These are phyloP conservation scores for Stratiomys singularior DNA, from an alignment of 2,888 invertebrate genomes.

Conservation along the genomic window DNA sequence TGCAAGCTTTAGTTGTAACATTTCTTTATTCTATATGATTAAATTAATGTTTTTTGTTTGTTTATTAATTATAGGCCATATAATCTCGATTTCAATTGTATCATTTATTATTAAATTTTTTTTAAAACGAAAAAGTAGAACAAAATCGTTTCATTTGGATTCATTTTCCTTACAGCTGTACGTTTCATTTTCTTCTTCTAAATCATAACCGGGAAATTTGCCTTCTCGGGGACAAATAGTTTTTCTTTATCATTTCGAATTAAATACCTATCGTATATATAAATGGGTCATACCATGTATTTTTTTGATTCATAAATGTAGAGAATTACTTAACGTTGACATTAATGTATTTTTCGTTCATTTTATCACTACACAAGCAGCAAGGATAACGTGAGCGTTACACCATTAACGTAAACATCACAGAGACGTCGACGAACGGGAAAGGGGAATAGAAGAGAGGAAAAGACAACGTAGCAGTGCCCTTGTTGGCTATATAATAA, in stretches of 20 bases:
- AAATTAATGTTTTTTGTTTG: slow-evolving; percentile 24
- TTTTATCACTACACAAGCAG: slow-evolving; percentile 28
- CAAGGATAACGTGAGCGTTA: background rate
- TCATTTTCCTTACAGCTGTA: slow-evolving; percentile 23
- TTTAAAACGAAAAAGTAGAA: slow-evolving; percentile 28
- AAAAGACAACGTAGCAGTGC: slow-evolving; percentile 10
- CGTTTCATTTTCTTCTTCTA: slow-evolving; percentile 24
- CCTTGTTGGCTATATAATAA: background rate
- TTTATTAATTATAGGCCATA: slow-evolving; percentile 41
- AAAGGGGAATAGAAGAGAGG: background rate
- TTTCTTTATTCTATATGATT: slow-evolving; percentile 39
- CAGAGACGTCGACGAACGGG: background rate
- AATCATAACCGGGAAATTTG: background rate
- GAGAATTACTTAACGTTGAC: slow-evolving; percentile 36
- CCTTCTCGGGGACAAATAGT: background rate
- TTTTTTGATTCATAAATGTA: slow-evolving; percentile 2
- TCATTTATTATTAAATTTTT: slow-evolving; percentile 23
- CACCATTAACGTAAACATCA: background rate
- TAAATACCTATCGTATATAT: background rate
- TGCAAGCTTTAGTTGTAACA: slow-evolving; percentile 38
- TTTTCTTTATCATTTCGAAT: background rate
- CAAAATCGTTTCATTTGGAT: slow-evolving; percentile 13
- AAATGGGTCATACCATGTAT: slow-evolving; percentile 18
- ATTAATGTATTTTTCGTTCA: slow-evolving; percentile 10
- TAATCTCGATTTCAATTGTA: slow-evolving; percentile 37